A percentile compares a stretch with the other conserved stretches of the same genome.
Evolutionary conservation across 2,888 invertebrate genomes (phyloP).

Genomic region (Elmis aenea): DNA sequence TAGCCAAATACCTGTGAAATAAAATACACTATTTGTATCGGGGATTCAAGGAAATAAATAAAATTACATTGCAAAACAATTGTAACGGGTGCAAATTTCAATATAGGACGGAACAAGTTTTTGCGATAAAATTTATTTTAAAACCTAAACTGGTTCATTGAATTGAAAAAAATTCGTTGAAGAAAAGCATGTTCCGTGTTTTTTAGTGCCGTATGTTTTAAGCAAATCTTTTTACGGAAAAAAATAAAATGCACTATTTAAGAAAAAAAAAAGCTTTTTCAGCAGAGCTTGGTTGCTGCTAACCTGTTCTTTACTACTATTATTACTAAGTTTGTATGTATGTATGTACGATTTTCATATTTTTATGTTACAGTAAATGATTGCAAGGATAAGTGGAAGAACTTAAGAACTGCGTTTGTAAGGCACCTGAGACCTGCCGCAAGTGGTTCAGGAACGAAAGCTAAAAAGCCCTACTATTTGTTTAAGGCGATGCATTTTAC

Average conservation of each 20-base stretch:
- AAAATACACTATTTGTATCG: too few relatives aligned
- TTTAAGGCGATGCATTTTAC: conserved; percentile 17
- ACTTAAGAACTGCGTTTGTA: conserved; percentile 19
- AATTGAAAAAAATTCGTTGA: too few relatives aligned
- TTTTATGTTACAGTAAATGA: conserved; percentile 8
- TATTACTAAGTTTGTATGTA: too few relatives aligned
- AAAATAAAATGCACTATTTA: not conserved
- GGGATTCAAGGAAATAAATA: conserved; percentile 15
- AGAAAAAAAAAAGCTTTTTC: not conserved
- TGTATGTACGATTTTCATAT: conserved; percentile 2
- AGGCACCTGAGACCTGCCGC: conserved; percentile 12
- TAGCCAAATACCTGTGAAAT: conserved; percentile 22
- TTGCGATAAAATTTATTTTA: too few relatives aligned
- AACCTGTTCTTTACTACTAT: too few relatives aligned
- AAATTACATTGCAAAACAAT: not conserved
- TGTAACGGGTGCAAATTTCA: too few relatives aligned
- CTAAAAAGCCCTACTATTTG: conserved; percentile 17
- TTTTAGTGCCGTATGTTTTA: too few relatives aligned
- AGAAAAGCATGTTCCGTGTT: too few relatives aligned
- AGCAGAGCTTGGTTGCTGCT: too few relatives aligned
- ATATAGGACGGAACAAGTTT: too few relatives aligned
- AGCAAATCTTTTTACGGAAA: too few relatives aligned
- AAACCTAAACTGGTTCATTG: too few relatives aligned
- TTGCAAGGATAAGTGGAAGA: conserved; percentile 21
- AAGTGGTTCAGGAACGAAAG: conserved; percentile 11